Evolutionary conservation across 2,888 invertebrate species (phyloP).

Genomic region (Lochmaea capreae): DNA sequence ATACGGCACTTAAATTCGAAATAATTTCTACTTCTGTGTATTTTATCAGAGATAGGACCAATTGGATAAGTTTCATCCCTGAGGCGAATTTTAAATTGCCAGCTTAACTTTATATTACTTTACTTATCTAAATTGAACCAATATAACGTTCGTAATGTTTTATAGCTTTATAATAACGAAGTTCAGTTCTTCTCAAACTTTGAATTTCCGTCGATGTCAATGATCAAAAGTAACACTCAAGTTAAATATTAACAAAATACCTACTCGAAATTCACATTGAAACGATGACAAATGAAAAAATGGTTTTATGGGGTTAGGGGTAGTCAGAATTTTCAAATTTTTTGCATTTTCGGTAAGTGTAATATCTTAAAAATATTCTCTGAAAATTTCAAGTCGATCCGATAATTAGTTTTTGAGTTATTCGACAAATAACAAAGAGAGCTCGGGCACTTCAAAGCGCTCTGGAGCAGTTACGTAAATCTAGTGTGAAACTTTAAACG

Average conservation of each 20-base stretch:
- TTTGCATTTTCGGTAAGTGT: too few species aligned
- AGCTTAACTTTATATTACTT: conserved; percentile 65
- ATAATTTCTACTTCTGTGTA: conserved; percentile 63
- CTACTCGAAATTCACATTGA: background rate
- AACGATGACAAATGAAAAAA: background rate
- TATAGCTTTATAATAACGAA: conserved; percentile 61
- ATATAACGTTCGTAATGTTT: conserved; percentile 63
- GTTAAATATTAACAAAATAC: background rate
- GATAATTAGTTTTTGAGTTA: too few species aligned
- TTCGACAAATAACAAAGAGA: too few species aligned
- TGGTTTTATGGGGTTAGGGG: too few species aligned
- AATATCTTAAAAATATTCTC: too few species aligned
- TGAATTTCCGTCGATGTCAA: conserved; percentile 14
- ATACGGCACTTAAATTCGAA: conserved; percentile 59
- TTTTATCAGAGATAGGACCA: conserved; percentile 65
- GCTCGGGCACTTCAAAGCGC: too few species aligned
- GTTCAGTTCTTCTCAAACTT: conserved; percentile 51
- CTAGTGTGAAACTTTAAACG: too few species aligned
- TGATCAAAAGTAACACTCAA: conserved; percentile 7
- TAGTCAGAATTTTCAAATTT: too few species aligned
- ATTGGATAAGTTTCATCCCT: conserved; percentile 65
- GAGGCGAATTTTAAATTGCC: conserved; percentile 66
- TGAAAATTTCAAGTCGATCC: too few species aligned
- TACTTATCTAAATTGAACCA: conserved; percentile 66
- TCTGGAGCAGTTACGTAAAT: too few species aligned